Base-by-base conservation (phyloP, 2,888 invertebrate species). In the Lydus trimaculatus region DNA sequence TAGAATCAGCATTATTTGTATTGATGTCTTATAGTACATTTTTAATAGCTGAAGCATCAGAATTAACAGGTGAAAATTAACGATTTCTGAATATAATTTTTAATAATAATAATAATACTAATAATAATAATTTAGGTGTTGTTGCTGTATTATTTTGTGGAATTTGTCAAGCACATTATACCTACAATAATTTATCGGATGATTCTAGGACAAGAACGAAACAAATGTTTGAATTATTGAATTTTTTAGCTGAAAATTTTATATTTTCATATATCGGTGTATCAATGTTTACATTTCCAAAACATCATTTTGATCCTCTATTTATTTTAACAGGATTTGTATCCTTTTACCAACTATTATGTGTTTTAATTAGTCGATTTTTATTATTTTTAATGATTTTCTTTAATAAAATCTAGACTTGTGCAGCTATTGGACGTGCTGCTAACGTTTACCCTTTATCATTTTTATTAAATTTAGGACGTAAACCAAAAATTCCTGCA, bases 231-330 rank as follows among this genome's bases (percentile, higher is more conserved):
- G 96, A 97, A 84, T 87, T 98, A 79, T 89, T 98, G 73, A 98
- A 98, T 87, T 99, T 99, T 86, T 87, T 99, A 74, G 96, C 98
- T 0, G 99, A 99, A 84, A 98, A 98, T 86, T 99, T 99, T 86
- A 98, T 99, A 81, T 99, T 99, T 87, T 95, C 95, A 4, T 99
- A 99, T 87, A 98, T 99, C 81, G 99, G 99, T 17, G 98, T 99
- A 2, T 97, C 98, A 25, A 97, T 98, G 94, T 99, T 99, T 84
- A 98, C 98, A 0, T 98, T 97, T 84, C 96, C 96, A 6, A 95
- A 96, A 81, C 97, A 97, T 83, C 93, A 94, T 81, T 99, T 98
- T 87, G 95, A 97, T 85, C 91, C 93, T 28, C 92, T 93, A 78
- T 98, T 99, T 84, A 97, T 98, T 72, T 88, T 95, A 73, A 92